Evolutionary conservation across 2,113 vertebrate genomes (phyloP).

Genomic region (Leptobrachium leishanense): DNA sequence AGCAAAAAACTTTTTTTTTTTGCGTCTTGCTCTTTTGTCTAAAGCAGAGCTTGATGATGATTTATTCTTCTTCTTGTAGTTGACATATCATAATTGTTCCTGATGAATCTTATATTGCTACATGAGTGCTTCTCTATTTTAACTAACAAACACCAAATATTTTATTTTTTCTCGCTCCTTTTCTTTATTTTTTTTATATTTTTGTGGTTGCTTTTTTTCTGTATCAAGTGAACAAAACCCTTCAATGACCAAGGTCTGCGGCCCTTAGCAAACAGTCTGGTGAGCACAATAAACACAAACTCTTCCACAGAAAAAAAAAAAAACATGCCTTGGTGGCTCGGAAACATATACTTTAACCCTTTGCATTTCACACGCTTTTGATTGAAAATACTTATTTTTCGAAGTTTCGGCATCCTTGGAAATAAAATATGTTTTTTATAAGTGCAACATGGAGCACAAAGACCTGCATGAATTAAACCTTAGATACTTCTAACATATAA

Average conservation of each 20-base stretch:
- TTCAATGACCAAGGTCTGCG: conserved; percentile 98
- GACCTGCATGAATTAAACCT: too few species aligned
- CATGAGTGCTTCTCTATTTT: conserved; percentile 68
- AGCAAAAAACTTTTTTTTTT: background rate
- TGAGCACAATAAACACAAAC: conserved; percentile 74
- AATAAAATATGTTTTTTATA: too few species aligned
- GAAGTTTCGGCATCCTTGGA: too few species aligned
- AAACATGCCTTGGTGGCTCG: conserved; percentile 61
- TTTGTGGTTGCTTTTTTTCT: conserved; percentile 65
- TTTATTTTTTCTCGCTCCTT: conserved; percentile 51
- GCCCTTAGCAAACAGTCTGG: conserved; percentile 91
- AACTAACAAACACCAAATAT: conserved; percentile 53
- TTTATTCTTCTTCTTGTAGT: background rate
- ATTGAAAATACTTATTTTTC: too few species aligned
- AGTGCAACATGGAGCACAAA: too few species aligned
- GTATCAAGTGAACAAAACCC: conserved; percentile 80
- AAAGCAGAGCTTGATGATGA: background rate
- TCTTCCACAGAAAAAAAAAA: conserved; percentile 72
- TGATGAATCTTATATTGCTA: background rate
- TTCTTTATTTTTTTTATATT: conserved; percentile 56
- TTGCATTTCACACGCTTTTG: too few species aligned
- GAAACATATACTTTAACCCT: background rate
- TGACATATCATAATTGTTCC: background rate
- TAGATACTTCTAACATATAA: too few species aligned
- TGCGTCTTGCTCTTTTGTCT: background rate